Percentiles rank a stretch among this genome's conserved stretches.
These are phyloP conservation scores for Pagrus major DNA, from an alignment of 2,113 vertebrate genomes.

Conservation along the genomic window DNA sequence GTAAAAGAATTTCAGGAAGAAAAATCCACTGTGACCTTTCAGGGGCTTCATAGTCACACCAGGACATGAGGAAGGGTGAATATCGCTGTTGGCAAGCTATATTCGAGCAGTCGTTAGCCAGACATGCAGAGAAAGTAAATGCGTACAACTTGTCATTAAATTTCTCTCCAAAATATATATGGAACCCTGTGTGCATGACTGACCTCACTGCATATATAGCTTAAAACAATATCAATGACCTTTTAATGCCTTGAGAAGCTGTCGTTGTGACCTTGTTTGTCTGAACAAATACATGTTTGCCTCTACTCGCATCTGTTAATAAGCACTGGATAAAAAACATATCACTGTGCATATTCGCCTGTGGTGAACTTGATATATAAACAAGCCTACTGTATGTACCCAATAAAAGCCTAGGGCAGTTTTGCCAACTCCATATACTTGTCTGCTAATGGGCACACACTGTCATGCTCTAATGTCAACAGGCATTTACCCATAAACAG, in stretches of 20 bases:
- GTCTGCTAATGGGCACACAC: constrained; percentile 49
- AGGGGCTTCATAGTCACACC: background rate
- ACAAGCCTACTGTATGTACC: constrained; percentile 43
- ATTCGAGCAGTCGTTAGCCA: background rate
- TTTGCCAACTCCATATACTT: constrained; percentile 48
- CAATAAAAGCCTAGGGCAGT: constrained; percentile 54
- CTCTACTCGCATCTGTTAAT: constrained; percentile 25
- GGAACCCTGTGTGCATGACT: background rate
- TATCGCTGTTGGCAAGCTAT: background rate
- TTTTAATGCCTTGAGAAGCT: constrained; percentile 36
- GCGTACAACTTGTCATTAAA: background rate
- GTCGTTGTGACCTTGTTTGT: constrained; percentile 46
- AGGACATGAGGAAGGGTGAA: background rate
- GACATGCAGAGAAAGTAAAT: background rate
- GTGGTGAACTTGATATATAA: constrained; percentile 50
- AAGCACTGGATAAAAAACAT: constrained; percentile 29
- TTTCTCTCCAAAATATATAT: background rate
- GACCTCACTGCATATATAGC: background rate
- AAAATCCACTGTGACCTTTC: background rate
- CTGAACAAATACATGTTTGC: constrained; percentile 43
- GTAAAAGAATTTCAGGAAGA: background rate
- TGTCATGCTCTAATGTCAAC: constrained; percentile 51
- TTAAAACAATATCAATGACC: constrained; percentile 33
- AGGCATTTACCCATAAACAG: constrained; percentile 46
- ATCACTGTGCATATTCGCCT: constrained; percentile 43